phyloP scores from a whole-genome alignment of 2,797 vertebrate genomes.

The Ficedula albicollis region DNA sequence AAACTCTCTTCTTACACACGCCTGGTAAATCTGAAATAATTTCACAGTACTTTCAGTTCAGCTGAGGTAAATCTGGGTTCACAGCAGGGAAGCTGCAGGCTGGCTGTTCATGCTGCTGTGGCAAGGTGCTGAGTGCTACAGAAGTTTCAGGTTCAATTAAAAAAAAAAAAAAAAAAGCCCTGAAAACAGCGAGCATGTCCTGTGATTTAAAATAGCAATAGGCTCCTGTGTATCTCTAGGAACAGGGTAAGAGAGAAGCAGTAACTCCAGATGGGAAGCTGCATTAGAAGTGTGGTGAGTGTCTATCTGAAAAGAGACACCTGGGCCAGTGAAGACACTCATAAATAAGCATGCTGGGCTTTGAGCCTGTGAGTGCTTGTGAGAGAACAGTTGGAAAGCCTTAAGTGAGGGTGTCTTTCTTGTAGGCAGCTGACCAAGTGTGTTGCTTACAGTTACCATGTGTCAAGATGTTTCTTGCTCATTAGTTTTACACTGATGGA shows the following conservation, averaged over 20 bases:
- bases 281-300: not conserved
- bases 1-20: not conserved
- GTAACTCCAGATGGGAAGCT: constrained; percentile 26
- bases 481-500: constrained; percentile 72
- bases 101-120: not conserved
- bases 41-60: not conserved
- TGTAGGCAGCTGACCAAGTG: constrained; percentile 55
- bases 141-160: not conserved
- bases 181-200: not conserved
- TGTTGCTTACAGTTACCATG: constrained; percentile 56
- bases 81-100: not conserved
- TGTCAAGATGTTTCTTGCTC: constrained; percentile 69
- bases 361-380: constrained; percentile 8
- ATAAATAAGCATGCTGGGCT: constrained; percentile 48
- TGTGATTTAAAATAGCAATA: not conserved
- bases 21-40: not conserved
- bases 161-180: accelerated
- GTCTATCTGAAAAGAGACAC: constrained; percentile 54
- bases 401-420: constrained; percentile 46
- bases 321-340: constrained; percentile 39
- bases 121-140: not conserved
- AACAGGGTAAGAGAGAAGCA: not conserved
- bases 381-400: constrained; percentile 53
- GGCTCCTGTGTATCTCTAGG: not conserved
- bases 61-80: not conserved